A percentile compares a stretch with the other conserved stretches of the same genome.
Conservation (phyloP, 2,113 vertebrate species). For the Mastomys natalensis region DNA sequence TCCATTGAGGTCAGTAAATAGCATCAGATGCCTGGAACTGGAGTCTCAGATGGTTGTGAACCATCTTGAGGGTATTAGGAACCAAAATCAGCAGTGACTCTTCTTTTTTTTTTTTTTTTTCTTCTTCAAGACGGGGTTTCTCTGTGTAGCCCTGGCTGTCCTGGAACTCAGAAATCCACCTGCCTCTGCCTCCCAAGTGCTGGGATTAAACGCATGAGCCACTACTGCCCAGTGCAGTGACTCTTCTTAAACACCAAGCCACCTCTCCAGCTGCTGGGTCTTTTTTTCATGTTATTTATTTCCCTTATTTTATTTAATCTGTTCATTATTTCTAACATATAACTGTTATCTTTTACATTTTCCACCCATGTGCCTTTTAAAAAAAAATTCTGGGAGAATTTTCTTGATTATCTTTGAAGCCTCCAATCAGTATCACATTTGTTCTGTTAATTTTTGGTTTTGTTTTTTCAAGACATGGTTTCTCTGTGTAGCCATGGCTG, state of each 20-base stretch:
- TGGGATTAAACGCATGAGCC: no score
- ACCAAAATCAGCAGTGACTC: not conserved
- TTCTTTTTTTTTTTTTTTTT: no score
- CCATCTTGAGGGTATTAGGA: not conserved
- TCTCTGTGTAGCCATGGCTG: not conserved
- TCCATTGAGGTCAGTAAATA: not conserved
- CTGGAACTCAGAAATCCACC: no score
- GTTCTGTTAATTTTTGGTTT: not conserved
- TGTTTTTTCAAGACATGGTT: no score
- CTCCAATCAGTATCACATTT: not conserved
- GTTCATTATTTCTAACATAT: not conserved
- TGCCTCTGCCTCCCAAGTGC: no score
- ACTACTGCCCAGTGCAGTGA: no score
- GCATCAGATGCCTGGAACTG: not conserved
- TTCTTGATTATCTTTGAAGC: slow-evolving; percentile 21
- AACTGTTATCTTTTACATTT: slow-evolving; percentile 33
- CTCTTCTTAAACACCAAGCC: not conserved
- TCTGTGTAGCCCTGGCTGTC: no score
- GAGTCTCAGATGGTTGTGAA: not conserved
- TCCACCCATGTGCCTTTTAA: not conserved
- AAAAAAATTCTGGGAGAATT: not conserved
- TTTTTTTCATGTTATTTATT: not conserved
- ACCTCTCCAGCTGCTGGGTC: not conserved
- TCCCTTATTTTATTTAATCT: not conserved
- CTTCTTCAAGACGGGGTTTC: no score